These are phyloP conservation scores for Halichondria panicea DNA, from an alignment of 37 sponge, comb jelly and placozoan species.

Conservation along the genomic window DNA sequence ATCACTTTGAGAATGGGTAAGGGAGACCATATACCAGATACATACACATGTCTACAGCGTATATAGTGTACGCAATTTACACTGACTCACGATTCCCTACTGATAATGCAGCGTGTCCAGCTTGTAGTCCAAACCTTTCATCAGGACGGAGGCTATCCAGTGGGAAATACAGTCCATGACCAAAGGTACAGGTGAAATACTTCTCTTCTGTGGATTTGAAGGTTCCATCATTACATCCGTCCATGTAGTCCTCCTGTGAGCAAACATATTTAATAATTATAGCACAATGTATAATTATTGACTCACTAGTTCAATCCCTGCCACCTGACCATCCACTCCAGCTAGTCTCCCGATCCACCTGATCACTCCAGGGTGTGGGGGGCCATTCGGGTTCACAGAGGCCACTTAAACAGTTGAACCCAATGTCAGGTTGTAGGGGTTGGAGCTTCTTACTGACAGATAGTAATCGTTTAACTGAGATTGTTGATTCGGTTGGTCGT, in stretches of 20 bases:
- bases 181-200: constrained; percentile 57
- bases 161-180: constrained; percentile 56
- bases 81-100: constrained; percentile 35
- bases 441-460: too few species aligned
- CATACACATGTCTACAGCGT: too few species aligned
- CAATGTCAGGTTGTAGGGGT: not conserved
- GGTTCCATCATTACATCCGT: constrained; percentile 59
- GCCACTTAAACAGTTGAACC: constrained; percentile 1
- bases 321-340: constrained; percentile 23
- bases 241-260: constrained; percentile 56
- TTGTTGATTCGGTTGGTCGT: too few species aligned
- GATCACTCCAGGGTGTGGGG: constrained; percentile 38
- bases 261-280: too few species aligned
- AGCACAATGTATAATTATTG: too few species aligned
- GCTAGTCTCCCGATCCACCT: constrained; percentile 68
- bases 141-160: constrained; percentile 33
- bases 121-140: constrained; percentile 46
- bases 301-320: constrained; percentile 78
- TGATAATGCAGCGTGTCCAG: not conserved
- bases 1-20: too few species aligned
- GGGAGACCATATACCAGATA: too few species aligned
- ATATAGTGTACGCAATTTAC: not conserved
- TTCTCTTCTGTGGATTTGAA: constrained; percentile 12
- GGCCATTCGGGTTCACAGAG: not conserved
- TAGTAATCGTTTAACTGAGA: too few species aligned